phyloP scores from a whole-genome alignment of 1,140 invertebrate species.

The Dendrolimus kikuchii region DNA sequence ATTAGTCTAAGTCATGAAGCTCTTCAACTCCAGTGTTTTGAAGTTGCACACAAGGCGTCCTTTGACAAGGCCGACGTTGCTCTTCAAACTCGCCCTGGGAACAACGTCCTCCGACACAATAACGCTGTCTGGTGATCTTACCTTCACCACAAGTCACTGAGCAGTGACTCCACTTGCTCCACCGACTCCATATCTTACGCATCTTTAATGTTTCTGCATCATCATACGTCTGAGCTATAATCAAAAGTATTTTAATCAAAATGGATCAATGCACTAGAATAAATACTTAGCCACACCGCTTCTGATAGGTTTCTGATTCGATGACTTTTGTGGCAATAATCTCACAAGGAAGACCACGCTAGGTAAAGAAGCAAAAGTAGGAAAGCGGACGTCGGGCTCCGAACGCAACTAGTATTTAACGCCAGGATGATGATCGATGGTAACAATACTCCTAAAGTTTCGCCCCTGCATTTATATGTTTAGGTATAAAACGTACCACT shows the following conservation, averaged over 20 bases:
- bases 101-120: conserved; percentile 49
- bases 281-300: neutral
- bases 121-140: conserved; percentile 22
- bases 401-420: too few relatives aligned
- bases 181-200: conserved; percentile 57
- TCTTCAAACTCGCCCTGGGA: conserved; percentile 45
- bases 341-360: too few relatives aligned
- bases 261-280: neutral
- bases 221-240: conserved; percentile 10
- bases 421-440: too few relatives aligned
- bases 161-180: conserved; percentile 55
- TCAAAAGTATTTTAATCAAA: neutral
- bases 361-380: too few relatives aligned
- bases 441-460: too few relatives aligned
- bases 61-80: conserved; percentile 37
- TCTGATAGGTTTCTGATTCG: neutral
- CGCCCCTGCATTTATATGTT: too few relatives aligned
- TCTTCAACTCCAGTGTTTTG: conserved; percentile 10
- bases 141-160: conserved; percentile 48
- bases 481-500: too few relatives aligned
- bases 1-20: conserved; percentile 23
- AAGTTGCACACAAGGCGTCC: conserved; percentile 23
- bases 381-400: too few relatives aligned
- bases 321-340: too few relatives aligned
- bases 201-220: conserved; percentile 22